phyloP scores from a whole-genome alignment of 1,140 invertebrate species.

The Drosophila mayri region DNA sequence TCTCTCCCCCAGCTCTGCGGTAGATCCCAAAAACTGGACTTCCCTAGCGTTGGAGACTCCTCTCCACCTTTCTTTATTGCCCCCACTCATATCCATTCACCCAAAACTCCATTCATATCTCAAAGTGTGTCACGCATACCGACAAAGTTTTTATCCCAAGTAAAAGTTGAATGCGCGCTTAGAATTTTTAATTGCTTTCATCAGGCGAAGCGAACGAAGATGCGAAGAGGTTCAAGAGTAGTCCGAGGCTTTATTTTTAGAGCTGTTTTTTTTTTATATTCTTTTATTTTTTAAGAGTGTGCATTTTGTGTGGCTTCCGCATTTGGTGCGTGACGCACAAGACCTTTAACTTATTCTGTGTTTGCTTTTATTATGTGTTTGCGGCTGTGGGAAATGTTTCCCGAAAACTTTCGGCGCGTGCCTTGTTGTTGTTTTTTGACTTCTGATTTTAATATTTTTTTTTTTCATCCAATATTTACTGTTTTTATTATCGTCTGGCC shows the following conservation, averaged over 20 bases:
- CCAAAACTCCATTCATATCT: conserved; percentile 42
- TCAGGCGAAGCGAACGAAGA: conserved; percentile 29
- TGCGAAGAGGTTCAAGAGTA: conserved; percentile 7
- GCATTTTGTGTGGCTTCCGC: conserved; percentile 74
- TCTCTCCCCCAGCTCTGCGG: conserved; percentile 3
- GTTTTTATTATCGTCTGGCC: conserved; percentile 46
- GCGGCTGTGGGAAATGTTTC: conserved; percentile 50
- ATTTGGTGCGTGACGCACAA: conserved; percentile 64
- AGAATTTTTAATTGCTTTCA: conserved; percentile 81
- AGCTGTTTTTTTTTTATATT: neutral
- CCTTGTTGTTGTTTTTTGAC: conserved; percentile 32
- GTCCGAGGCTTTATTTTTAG: conserved; percentile 22
- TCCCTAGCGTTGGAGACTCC: conserved; percentile 8
- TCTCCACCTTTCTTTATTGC: neutral
- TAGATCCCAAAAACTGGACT: conserved; percentile 16
- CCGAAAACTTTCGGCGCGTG: conserved; percentile 55
- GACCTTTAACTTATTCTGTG: conserved; percentile 46
- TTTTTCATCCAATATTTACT: conserved; percentile 54
- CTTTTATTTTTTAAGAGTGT: conserved; percentile 27
- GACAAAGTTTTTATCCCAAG: conserved; percentile 29
- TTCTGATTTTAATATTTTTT: conserved; percentile 17
- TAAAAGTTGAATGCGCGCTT: conserved; percentile 70
- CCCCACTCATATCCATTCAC: conserved; percentile 16
- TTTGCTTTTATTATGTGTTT: conserved; percentile 41
- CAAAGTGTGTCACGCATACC: conserved; percentile 57